These are phyloP conservation scores for Drosophila murphyi DNA, from an alignment of 1,140 invertebrate species.

Conservation along the genomic window DNA sequence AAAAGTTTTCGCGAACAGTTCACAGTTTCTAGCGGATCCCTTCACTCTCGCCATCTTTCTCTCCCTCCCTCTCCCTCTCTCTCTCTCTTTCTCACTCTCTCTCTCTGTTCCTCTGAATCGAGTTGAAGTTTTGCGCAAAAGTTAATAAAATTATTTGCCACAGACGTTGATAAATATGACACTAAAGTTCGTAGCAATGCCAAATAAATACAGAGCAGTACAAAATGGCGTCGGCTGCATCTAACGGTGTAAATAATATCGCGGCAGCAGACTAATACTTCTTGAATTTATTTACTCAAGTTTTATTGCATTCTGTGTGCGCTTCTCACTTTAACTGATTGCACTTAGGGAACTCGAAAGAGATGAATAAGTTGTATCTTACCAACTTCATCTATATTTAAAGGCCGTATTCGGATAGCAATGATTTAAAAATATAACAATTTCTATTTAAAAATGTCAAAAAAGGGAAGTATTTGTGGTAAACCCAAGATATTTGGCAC, in stretches of 20 bases:
- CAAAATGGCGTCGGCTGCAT: conserved; percentile 34
- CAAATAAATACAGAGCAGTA: conserved; percentile 65
- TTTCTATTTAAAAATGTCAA: no score
- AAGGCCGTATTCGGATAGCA: no score
- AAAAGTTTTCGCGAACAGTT: conserved; percentile 68
- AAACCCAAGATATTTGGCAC: no score
- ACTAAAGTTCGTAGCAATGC: conserved; percentile 55
- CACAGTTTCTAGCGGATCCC: conserved; percentile 27
- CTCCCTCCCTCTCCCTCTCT: neutral
- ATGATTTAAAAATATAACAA: no score
- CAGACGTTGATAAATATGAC: conserved; percentile 81
- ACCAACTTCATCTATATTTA: no score
- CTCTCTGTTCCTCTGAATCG: neutral
- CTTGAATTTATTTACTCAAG: conserved; percentile 49
- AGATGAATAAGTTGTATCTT: no score
- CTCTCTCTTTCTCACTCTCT: neutral
- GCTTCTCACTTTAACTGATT: conserved; percentile 43
- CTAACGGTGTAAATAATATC: conserved; percentile 36
- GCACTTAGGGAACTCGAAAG: neutral
- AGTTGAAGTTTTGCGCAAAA: conserved; percentile 69
- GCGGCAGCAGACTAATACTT: conserved; percentile 10
- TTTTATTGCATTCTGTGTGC: conserved; percentile 52
- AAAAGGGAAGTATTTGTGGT: no score
- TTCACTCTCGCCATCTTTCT: neutral
- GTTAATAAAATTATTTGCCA: conserved; percentile 83